Evolutionary conservation across 2,888 invertebrate species (phyloP).

Genomic region (Epirrhoe alternata): DNA sequence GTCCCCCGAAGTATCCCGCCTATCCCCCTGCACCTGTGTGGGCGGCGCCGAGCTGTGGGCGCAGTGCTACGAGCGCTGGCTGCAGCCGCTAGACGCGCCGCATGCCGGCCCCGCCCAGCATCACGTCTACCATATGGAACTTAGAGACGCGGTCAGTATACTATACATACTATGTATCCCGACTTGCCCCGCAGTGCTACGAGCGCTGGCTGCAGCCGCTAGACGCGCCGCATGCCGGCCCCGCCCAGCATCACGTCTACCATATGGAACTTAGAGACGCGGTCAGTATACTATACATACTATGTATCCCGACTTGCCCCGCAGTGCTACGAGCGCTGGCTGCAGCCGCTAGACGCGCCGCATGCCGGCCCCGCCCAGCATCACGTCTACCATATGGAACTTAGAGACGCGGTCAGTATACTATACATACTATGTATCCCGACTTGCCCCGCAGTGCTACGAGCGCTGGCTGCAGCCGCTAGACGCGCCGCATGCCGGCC

Average conservation of each 20-base stretch:
- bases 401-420: constrained; percentile 19
- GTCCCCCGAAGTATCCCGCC: constrained; percentile 42
- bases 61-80: constrained; percentile 96
- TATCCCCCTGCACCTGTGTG: constrained; percentile 83
- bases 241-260: constrained; percentile 74
- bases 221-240: constrained; percentile 90
- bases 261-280: constrained; percentile 38
- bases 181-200: constrained; percentile 88
- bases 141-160: constrained; percentile 19
- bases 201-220: constrained; percentile 94
- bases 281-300: constrained; percentile 1
- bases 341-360: constrained; percentile 91
- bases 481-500: constrained; percentile 90
- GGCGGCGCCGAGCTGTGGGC: constrained; percentile 90
- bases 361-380: constrained; percentile 88
- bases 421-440: too few relatives aligned
- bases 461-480: constrained; percentile 94
- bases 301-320: constrained; percentile 45
- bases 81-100: constrained; percentile 91
- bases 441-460: constrained; percentile 88
- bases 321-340: constrained; percentile 96
- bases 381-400: constrained; percentile 48
- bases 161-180: too few relatives aligned
- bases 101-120: constrained; percentile 88
- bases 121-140: constrained; percentile 48